Base-by-base conservation (phyloP, 2,113 vertebrate genomes). In the Limnothrissa miodon region DNA sequence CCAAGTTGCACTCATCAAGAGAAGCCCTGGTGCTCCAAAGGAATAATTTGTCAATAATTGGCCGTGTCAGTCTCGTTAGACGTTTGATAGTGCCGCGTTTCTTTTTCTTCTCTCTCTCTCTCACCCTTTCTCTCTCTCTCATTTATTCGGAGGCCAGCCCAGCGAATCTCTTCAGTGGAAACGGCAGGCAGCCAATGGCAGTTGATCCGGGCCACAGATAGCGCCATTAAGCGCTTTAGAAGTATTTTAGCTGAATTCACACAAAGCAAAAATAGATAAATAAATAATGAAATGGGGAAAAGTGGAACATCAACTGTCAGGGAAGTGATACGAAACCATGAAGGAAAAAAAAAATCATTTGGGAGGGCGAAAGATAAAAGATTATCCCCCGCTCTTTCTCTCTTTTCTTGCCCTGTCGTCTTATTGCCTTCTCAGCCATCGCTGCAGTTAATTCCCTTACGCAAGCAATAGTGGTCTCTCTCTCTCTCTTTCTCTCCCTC, bases 171-270 rank as follows among this genome's bases (percentile, higher is more conserved):
- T 93, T 84, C 59, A 88, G 87, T 89, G 87, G 80, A 86, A 87
- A 81, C 74, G 39, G 74, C 88, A 91, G 92, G 91, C 93, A 87
- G 93, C 90, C 86, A 92, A 92, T 90, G 92, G 93, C 90, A 92
- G 93, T 93, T 93, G 94, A 95, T 95, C 92, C 88, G 86, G 81
- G 89, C 81, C 81, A 29, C 78, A 74, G 94, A 95, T 95, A 95
- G 79, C 82, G 62, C 90, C 92, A 93, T 94, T 94, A 95, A 93
- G 92, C 81, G 89, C 93, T 92, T 94, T 90, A 93, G 93, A 95
- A 94, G 94, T 93, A 93, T 95, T 95, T 95, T 94, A 95, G 94
- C 94, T 93, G 94, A 95, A 95, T 93, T 94, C 93, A 94, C 94
- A 94, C 94, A 94, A 95, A 95, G 92, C 91, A 88, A 86, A 94